Conservation (phyloP, 2,797 vertebrate species). For the Tangara arthus region DNA sequence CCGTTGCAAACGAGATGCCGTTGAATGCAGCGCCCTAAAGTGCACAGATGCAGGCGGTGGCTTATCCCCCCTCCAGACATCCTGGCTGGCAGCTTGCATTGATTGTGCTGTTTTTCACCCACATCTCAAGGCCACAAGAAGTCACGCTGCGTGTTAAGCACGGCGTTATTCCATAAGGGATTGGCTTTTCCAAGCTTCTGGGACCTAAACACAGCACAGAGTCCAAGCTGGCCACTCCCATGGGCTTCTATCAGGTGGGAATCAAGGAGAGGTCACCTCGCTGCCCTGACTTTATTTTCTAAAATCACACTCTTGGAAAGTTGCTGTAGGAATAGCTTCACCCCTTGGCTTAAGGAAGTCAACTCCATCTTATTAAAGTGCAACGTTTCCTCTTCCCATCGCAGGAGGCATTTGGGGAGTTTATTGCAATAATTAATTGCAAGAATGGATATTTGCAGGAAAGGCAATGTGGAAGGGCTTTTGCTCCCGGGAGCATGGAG, state of each 20-base stretch:
- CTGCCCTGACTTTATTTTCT: not conserved
- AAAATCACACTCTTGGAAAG: not conserved
- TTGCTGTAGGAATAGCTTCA: not conserved
- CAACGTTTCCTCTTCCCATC: not conserved
- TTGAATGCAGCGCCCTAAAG: conserved; percentile 87
- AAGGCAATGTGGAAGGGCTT: not conserved
- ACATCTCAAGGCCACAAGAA: not conserved
- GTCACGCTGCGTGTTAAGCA: not conserved
- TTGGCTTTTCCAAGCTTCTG: not conserved
- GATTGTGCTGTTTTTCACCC: not conserved
- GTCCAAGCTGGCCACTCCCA: not conserved
- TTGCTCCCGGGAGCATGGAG: not conserved
- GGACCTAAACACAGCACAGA: fast-evolving
- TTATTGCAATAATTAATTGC: not conserved
- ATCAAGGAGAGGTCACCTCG: not conserved
- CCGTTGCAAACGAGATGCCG: conserved; percentile 85
- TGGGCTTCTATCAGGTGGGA: not conserved
- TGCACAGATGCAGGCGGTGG: not conserved
- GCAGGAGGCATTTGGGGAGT: not conserved
- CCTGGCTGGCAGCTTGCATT: not conserved
- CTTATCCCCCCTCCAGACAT: not conserved
- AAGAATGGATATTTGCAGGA: not conserved
- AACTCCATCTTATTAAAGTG: not conserved
- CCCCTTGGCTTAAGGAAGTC: not conserved
- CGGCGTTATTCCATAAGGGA: fast-evolving